These are phyloP conservation scores for Aphodius granarius DNA, from an alignment of 2,888 invertebrate species.

Conservation along the genomic window DNA sequence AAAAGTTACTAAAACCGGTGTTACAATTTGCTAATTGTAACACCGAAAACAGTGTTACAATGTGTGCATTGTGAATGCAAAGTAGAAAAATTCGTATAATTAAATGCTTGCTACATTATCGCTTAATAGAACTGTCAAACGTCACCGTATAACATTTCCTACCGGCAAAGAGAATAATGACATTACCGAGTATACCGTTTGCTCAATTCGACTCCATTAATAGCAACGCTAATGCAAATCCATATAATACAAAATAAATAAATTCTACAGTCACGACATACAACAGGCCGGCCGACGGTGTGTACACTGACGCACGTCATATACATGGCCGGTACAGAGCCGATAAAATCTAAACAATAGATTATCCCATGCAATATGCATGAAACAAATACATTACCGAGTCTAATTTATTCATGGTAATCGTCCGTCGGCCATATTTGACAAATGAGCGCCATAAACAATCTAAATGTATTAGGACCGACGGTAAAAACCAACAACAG, in stretches of 20 bases:
- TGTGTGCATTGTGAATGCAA: no score
- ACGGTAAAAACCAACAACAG: neutral
- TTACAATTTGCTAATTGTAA: no score
- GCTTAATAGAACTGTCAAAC: neutral
- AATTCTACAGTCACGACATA: neutral
- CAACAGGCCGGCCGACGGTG: neutral
- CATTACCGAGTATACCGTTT: neutral
- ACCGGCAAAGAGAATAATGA: neutral
- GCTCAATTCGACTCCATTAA: neutral
- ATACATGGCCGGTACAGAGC: neutral
- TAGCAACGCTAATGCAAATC: neutral
- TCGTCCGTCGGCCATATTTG: slow-evolving; percentile 41
- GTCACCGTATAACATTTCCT: neutral
- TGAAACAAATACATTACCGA: slow-evolving; percentile 44
- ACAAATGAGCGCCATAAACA: slow-evolving; percentile 38
- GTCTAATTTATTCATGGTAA: slow-evolving; percentile 44
- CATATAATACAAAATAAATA: neutral
- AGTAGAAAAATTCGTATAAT: no score
- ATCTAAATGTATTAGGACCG: slow-evolving; percentile 8
- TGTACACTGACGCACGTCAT: neutral
- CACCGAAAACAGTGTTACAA: no score
- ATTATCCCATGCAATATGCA: slow-evolving; percentile 43
- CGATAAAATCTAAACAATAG: slow-evolving; percentile 42
- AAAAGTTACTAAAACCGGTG: no score
- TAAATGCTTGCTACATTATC: neutral